These are phyloP conservation scores for Arbacia lixula DNA, from an alignment of 53 echinoderm and acorn worm species.

Conservation along the genomic window DNA sequence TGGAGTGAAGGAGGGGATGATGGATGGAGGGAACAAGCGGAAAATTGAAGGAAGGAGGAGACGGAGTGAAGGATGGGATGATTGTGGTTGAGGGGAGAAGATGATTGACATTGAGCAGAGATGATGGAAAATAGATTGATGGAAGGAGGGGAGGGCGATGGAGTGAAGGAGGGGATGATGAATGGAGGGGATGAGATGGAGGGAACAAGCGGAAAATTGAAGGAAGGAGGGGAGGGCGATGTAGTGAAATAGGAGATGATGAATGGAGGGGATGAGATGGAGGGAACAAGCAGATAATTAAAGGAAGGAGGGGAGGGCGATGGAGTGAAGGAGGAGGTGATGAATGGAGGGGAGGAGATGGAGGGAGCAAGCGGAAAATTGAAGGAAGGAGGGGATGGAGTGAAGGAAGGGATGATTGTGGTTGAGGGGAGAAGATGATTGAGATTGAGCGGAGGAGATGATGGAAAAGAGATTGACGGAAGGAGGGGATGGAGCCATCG, in stretches of 20 bases:
- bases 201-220: too few relatives aligned
- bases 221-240: too few relatives aligned
- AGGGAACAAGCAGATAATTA: background rate
- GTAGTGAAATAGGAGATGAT: too few relatives aligned
- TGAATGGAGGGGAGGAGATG: too few relatives aligned
- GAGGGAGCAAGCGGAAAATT: background rate
- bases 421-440: too few relatives aligned
- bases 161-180: background rate
- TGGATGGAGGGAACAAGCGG: too few relatives aligned
- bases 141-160: background rate
- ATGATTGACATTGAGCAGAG: conserved; percentile 12
- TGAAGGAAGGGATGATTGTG: too few relatives aligned
- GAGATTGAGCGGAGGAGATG: conserved; percentile 7
- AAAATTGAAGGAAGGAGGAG: background rate
- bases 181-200: too few relatives aligned
- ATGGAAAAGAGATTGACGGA: background rate
- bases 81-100: too few relatives aligned
- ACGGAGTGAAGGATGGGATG: too few relatives aligned
- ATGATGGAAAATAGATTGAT: background rate
- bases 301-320: background rate
- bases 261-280: conserved; percentile 36
- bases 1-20: background rate
- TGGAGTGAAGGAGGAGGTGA: background rate
- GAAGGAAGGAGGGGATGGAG: background rate
- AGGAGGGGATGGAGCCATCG: background rate